Base-by-base conservation (phyloP, 2,113 vertebrate genomes). In the Bubo blakistoni region DNA sequence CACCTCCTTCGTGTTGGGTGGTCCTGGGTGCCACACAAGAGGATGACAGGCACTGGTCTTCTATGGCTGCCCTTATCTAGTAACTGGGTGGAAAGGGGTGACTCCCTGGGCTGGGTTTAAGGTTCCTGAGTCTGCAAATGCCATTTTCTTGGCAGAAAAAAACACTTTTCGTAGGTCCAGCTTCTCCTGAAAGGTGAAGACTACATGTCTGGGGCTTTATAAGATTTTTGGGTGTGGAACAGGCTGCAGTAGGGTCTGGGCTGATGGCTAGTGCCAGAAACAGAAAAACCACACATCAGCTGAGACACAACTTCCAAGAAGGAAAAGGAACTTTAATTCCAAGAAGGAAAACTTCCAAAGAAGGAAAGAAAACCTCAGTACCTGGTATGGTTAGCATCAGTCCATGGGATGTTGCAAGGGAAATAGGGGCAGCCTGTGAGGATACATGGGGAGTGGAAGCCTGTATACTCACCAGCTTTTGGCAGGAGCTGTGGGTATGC, bases 401-500 rank as follows among this genome's bases (percentile, higher is more conserved):
- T n/a, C 71, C 1, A 0, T n/a, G 49, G 54, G 17, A 10, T 6
- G 7, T 18, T n/a, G 32, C 29, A 55, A 16, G 10, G 19, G 9
- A 7, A 72, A 24, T 2, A 55, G 34, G 3, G 34, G 7, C 27
- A 73, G 15, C 10, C 49, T 38, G 4, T 10, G 7, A 36, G n/a
- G 11, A 26, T 13, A 10, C 1, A 0, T 18, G 47, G n/a, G 40
- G 16, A 36, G 27, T 18, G 21, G 30, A 6, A 81, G 30, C 40
- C 63, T 17, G 52, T 6, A 38, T 16, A 7, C 18, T 54, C 18
- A 7, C 7, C 25, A 42, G 79, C 32, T 44, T 47, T 32, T 40
- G 16, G 21, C 27, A 79, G 21, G 32, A 88, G 18, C 69, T 1
- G 3, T 15, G 38, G 16, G 20, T 21, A 17, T 17, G 11, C 6